These are phyloP conservation scores for Lasioglossum albipes DNA, from an alignment of 1,140 invertebrate genomes.

Conservation along the genomic window DNA sequence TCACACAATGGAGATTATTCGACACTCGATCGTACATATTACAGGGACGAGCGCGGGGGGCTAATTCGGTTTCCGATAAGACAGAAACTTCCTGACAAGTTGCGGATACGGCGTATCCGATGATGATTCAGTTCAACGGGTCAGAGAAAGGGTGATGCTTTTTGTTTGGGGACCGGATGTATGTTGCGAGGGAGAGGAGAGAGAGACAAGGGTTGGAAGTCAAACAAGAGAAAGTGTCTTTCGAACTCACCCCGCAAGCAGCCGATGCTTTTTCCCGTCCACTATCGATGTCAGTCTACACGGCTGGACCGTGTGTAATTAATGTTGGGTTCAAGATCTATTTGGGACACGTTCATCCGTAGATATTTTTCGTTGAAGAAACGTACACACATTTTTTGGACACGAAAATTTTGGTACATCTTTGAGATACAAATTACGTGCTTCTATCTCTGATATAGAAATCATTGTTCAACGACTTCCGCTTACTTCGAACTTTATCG, in stretches of 20 bases:
- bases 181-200: neutral
- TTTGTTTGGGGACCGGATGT: slow-evolving; percentile 10
- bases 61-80: slow-evolving; percentile 33
- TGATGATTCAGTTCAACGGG: neutral
- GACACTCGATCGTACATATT: slow-evolving; percentile 12
- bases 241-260: neutral
- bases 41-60: neutral
- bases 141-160: neutral
- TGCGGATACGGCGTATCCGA: slow-evolving; percentile 11
- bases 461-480: no score
- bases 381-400: no score
- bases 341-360: no score
- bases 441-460: no score
- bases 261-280: neutral
- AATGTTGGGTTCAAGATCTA: no score
- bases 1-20: slow-evolving; percentile 31
- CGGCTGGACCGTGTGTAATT: no score
- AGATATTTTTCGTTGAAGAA: no score
- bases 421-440: no score
- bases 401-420: no score
- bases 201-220: neutral
- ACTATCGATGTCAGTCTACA: neutral
- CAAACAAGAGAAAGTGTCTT: slow-evolving; percentile 8
- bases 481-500: no score
- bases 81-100: slow-evolving; percentile 35